Conservation (phyloP, 2,888 invertebrate species). For the Hyppa rectilinea region DNA sequence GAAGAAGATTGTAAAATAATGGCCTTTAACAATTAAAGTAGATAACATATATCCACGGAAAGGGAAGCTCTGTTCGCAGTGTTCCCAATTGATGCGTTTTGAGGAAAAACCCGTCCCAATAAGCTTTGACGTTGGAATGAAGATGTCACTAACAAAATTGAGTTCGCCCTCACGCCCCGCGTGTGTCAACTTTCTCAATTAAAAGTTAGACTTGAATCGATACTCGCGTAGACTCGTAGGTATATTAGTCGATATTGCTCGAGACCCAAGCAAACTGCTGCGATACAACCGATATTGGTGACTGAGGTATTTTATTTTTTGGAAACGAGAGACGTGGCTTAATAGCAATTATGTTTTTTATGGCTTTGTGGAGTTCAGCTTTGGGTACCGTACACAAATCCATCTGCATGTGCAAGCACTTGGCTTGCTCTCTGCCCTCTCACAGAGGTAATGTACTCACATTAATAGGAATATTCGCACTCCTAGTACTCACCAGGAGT, state of each 20-base stretch:
- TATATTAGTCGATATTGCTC: slow-evolving; percentile 7
- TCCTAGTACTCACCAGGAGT: too few species aligned
- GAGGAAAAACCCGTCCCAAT: slow-evolving; percentile 1
- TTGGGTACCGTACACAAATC: not conserved
- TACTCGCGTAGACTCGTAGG: slow-evolving; percentile 25
- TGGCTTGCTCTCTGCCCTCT: not conserved
- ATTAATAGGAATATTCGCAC: too few species aligned
- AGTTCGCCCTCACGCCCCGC: slow-evolving; percentile 18
- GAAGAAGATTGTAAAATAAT: too few species aligned
- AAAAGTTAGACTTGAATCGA: slow-evolving; percentile 56
- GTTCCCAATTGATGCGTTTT: not conserved
- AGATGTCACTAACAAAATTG: slow-evolving; percentile 53
- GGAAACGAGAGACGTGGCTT: too few species aligned
- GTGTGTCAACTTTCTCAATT: slow-evolving; percentile 62
- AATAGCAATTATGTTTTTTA: not conserved
- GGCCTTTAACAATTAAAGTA: too few species aligned
- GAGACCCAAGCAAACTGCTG: not conserved
- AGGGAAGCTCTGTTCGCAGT: not conserved
- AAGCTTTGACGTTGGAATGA: slow-evolving; percentile 33
- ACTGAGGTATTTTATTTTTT: not conserved
- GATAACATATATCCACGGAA: too few species aligned
- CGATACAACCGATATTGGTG: not conserved
- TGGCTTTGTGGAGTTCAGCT: not conserved
- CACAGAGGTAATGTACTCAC: too few species aligned
- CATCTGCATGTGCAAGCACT: not conserved